Evolutionary conservation across 2,113 vertebrate genomes (phyloP), one percentile per base, ranked within the genome.

Genomic region (Semicossyphus pulcher): DNA sequence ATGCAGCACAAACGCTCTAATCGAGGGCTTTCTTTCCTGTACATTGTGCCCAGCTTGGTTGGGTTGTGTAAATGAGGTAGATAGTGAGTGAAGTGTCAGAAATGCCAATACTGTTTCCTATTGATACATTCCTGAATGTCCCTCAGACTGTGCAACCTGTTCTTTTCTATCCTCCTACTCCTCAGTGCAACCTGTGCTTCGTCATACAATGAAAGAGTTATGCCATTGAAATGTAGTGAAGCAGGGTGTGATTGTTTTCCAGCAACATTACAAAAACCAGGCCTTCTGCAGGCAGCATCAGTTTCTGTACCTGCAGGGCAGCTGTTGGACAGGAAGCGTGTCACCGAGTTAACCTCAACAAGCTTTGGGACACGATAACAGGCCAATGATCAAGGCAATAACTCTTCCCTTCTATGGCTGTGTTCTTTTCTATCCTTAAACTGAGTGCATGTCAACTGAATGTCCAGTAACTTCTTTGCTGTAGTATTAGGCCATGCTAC

Each of bases 381-480:
- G 76, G 71, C 76, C 77, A 81, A 72, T 83, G 59, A 61, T 74
- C 66, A 25, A 70, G 62, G 75, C 77, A 62, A 31, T 82, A 79
- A 80, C 87, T 88, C 81, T 76, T 84, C 84, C 82, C 58, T 85
- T 85, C 87, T 80, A 66, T 83, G 85, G 68, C 86, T 70, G 84
- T 87, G 76, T 90, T 83, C 65, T 90, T 92, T 89, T 90, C 73
- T 88, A 86, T 86, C 78, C 86, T 82, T 90, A 83, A 84, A 79
- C 75, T 85, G 92, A 90, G 90, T 94, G 95, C 95, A 95, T 95
- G 95, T 92, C 89, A 84, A 92, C 78, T 94, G 84, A 91, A 94
- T 92, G 92, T 95, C 80, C 85, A 91, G 90, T 92, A 91, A 88
- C 89, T 90, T 80, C 86, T 90, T 93, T 91, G 91, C 90, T 81